A percentile compares a stretch with the other conserved stretches of the same genome.
These are phyloP conservation scores for Misgurnus anguillicaudatus DNA, from an alignment of 2,113 vertebrate species.

Conservation along the genomic window DNA sequence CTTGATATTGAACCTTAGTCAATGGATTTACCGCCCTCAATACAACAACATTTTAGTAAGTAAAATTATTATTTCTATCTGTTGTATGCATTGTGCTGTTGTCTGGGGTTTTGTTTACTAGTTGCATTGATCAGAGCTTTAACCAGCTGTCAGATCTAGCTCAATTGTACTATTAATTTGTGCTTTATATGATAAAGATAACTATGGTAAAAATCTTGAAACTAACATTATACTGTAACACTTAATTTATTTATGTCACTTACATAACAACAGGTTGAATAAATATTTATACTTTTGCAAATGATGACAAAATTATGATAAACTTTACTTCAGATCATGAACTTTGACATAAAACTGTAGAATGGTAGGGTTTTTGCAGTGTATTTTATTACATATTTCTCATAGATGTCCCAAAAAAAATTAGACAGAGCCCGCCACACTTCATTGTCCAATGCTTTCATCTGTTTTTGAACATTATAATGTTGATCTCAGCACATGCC, in stretches of 20 bases:
- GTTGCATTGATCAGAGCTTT: neutral
- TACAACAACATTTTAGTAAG: conserved; percentile 73
- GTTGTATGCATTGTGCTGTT: conserved; percentile 23
- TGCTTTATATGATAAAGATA: neutral
- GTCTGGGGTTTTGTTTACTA: neutral
- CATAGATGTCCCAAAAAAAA: conserved; percentile 19
- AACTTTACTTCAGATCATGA: neutral
- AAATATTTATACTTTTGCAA: neutral
- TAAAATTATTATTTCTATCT: conserved; percentile 33
- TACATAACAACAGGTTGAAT: neutral
- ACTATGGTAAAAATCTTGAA: neutral
- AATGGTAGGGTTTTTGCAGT: neutral
- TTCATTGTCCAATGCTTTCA: conserved; percentile 65
- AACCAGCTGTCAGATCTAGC: no score
- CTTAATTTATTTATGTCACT: no score
- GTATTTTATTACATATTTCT: conserved; percentile 3
- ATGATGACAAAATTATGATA: neutral
- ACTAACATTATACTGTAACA: neutral
- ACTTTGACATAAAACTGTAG: neutral
- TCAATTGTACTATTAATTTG: neutral
- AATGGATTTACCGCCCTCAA: conserved; percentile 75
- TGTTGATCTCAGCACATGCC: conserved; percentile 81
- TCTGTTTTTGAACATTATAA: conserved; percentile 76
- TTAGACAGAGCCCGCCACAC: conserved; percentile 42
- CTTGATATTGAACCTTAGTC: conserved; percentile 64